These are phyloP conservation scores for Oncorhynchus nerka DNA, from an alignment of 2,113 vertebrate genomes.

Conservation along the genomic window DNA sequence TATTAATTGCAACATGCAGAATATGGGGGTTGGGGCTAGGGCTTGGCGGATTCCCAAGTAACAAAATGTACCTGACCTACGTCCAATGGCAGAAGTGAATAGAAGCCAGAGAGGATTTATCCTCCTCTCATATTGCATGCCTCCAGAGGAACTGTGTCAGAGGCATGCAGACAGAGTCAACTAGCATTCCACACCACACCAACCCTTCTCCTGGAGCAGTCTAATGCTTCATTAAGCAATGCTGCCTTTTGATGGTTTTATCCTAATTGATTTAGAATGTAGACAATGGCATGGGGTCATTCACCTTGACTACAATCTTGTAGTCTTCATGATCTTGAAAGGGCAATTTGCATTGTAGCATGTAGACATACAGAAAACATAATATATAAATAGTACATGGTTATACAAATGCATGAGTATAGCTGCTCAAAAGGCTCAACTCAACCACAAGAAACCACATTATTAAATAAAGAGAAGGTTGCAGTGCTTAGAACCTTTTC, in stretches of 20 bases:
- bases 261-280: not conserved
- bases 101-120: not conserved
- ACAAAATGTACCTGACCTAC: conserved; percentile 1
- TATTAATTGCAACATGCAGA: not conserved
- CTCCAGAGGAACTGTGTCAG: conserved; percentile 2
- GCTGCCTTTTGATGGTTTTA: not conserved
- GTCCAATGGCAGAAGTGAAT: not conserved
- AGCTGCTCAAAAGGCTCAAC: not conserved
- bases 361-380: not conserved
- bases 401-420: not conserved
- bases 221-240: not conserved
- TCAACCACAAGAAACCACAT: not conserved
- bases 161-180: not conserved
- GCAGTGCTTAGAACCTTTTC: no score
- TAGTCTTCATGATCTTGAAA: not conserved
- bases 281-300: not conserved
- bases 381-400: no score
- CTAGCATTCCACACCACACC: no score
- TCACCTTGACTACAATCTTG: not conserved
- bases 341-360: not conserved
- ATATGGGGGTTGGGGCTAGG: not conserved
- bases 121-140: not conserved
- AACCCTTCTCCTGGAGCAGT: no score
- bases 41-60: not conserved
- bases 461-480: no score